phyloP scores from a whole-genome alignment of 2,797 vertebrate species.

The Carcharodon carcharias region DNA sequence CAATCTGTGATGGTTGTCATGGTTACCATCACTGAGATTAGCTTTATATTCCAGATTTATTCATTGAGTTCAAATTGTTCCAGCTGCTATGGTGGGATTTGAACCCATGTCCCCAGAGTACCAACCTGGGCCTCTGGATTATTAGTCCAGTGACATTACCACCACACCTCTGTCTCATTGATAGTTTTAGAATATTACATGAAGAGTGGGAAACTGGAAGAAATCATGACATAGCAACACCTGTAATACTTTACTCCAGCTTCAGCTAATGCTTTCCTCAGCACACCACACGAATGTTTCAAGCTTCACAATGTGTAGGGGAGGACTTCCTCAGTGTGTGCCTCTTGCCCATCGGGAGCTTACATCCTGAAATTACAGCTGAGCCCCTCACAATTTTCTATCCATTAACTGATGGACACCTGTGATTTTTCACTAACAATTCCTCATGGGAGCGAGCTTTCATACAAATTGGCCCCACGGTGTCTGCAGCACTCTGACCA shows the following conservation, averaged over 20 bases:
- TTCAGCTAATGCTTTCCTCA: background rate
- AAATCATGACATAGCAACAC: background rate
- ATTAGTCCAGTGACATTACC: no score
- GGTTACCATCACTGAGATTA: no score
- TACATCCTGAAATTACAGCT: background rate
- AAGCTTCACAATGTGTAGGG: background rate
- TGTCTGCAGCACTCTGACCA: background rate
- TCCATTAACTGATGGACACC: background rate
- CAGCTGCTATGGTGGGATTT: no score
- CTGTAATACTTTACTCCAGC: background rate
- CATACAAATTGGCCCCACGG: no score
- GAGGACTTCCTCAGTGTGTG: background rate
- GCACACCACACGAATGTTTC: no score
- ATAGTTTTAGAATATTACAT: background rate
- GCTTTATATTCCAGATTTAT: no score
- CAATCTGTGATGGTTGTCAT: no score
- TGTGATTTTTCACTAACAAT: background rate
- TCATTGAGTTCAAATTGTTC: no score
- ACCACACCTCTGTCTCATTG: no score
- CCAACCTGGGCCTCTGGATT: no score
- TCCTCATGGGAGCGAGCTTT: background rate
- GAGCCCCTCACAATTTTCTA: background rate
- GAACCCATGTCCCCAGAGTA: no score
- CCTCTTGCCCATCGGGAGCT: background rate
- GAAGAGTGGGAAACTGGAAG: background rate